Conservation (phyloP, 1,140 invertebrate genomes). For the Calosoma granatense region DNA sequence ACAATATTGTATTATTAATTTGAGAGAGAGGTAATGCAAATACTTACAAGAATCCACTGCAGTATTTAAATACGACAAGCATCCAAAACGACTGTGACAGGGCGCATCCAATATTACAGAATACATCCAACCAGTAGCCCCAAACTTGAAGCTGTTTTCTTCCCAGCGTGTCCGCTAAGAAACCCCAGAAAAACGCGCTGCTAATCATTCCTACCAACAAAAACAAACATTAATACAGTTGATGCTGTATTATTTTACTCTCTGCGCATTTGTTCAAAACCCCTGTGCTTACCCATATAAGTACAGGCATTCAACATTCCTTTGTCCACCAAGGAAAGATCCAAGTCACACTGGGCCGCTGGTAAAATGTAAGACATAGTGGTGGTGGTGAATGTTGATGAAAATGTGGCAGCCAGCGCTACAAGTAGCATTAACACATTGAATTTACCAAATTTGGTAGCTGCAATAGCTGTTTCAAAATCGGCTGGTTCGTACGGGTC, state of each 20-base stretch:
- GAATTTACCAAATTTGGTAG: slow-evolving; percentile 49
- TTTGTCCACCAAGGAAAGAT: slow-evolving; percentile 51
- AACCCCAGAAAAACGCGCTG: slow-evolving; percentile 69
- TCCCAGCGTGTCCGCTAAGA: slow-evolving; percentile 61
- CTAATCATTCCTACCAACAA: slow-evolving; percentile 62
- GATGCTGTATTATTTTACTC: background rate
- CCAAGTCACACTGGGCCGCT: slow-evolving; percentile 57
- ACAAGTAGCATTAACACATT: slow-evolving; percentile 50
- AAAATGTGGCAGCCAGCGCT: slow-evolving; percentile 50
- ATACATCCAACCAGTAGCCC: slow-evolving; percentile 53
- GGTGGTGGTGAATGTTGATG: slow-evolving; percentile 51
- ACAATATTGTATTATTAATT: slow-evolving; percentile 14
- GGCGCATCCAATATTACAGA: slow-evolving; percentile 54
- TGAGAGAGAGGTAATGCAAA: slow-evolving; percentile 3
- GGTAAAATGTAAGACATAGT: slow-evolving; percentile 59
- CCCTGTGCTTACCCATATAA: slow-evolving; percentile 46
- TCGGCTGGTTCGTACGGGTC: slow-evolving; percentile 26
- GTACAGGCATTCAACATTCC: slow-evolving; percentile 54
- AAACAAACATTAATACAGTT: slow-evolving; percentile 1
- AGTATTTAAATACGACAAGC: slow-evolving; percentile 56
- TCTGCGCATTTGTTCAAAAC: background rate
- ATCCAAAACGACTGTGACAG: slow-evolving; percentile 57
- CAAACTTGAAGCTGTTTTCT: slow-evolving; percentile 54
- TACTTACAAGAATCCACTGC: slow-evolving; percentile 62
- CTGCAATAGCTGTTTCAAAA: slow-evolving; percentile 32